Evolutionary conservation across 1,140 invertebrate species (phyloP), one percentile per base, ranked within the genome.

Genomic region (Cyclina sinensis): DNA sequence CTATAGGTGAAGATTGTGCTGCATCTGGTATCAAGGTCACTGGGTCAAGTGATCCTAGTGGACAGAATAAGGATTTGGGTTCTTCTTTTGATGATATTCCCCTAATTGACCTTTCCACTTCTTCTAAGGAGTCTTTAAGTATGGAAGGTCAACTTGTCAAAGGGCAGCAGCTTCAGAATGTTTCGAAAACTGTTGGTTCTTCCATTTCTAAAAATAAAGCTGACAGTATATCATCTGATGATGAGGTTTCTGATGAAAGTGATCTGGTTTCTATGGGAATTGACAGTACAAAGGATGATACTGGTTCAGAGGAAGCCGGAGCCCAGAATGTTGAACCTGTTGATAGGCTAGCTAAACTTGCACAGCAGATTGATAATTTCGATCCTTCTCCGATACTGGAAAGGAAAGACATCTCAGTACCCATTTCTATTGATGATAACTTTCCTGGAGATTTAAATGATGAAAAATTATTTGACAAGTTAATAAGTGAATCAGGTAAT

Each of bases 341-440:
- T 51, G 85, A 87, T 43, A 70, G 59, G 62, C 32, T 87, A 46
- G 48, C 37, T 46, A 80, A 48, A 62, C 76, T 87, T 57, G 54
- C 85, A 3, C 16, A 76, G 35, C 85, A 87, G 37, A 87, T 87
- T 65, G 85, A 87, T 80, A 76, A 87, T 87, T 87, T 87, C 46
- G 74, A 79, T 51, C 62, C 76, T 37, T 62, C 43, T 73, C 59
- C 62, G 5, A 73, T 84, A 18, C 74, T 73, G 32, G 46, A 73
- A 18, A 73, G 48, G 48, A 27, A 43, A 30, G 46, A 32, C 16
- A 74, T 62, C 39, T n/a, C 65, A n/a, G 74, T 11, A 21, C n/a
- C 32, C 30, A 62, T 27, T 46, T 32, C 82, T 4, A 14, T 46
- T 37, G 39, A 43, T 70, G 51, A n/a, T 24, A 32, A 62, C 5